Conservation (phyloP, 1,140 invertebrate genomes). For the Penaeus japonicus region DNA sequence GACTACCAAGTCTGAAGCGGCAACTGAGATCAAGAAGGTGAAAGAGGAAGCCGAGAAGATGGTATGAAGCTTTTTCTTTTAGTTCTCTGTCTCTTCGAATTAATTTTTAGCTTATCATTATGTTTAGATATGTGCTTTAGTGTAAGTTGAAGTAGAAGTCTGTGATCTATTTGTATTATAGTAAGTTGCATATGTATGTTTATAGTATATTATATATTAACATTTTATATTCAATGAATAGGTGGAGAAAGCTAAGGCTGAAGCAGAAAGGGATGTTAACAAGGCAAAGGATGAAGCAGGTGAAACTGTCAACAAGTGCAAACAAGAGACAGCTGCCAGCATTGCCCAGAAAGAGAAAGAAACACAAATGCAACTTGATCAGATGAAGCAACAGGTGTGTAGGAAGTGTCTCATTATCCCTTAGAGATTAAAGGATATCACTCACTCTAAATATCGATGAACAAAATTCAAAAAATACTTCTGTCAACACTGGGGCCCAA, state of each 20-base stretch:
- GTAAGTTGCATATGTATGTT: too few relatives aligned
- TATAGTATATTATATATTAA: too few relatives aligned
- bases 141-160: too few relatives aligned
- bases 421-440: too few relatives aligned
- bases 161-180: too few relatives aligned
- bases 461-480: not conserved
- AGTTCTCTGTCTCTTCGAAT: too few relatives aligned
- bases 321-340: not conserved
- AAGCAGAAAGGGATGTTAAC: not conserved
- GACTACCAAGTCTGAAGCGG: not conserved
- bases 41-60: constrained; percentile 2
- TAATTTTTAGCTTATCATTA: too few relatives aligned
- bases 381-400: too few relatives aligned
- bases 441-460: too few relatives aligned
- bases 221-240: not conserved
- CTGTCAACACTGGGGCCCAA: not conserved
- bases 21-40: not conserved
- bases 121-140: too few relatives aligned
- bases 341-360: not conserved
- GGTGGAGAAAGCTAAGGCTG: not conserved
- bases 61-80: not conserved
- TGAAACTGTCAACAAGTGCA: not conserved
- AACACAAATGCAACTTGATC: not conserved
- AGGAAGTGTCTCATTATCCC: too few relatives aligned
- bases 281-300: not conserved